A percentile compares a stretch with the other conserved stretches of the same genome.
phyloP scores from a whole-genome alignment of 2,113 vertebrate genomes.

The Chaenogobius annularis region DNA sequence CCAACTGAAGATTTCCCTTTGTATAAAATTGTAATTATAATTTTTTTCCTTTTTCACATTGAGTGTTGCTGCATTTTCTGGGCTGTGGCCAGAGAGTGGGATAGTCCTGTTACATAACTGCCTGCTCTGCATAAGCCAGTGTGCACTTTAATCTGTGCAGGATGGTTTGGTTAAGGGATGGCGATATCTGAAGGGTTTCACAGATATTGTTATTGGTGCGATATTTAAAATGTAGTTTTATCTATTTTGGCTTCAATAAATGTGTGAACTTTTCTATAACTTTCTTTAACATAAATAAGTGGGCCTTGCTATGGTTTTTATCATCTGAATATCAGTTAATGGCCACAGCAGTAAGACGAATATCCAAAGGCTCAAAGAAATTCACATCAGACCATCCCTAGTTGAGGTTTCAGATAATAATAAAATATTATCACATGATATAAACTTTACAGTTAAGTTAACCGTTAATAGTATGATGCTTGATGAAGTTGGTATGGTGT shows the following conservation, averaged over 20 bases:
- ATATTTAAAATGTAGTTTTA: no score
- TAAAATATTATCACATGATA: no score
- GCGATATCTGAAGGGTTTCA: not conserved
- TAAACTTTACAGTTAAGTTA: not conserved
- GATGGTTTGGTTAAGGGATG: constrained; percentile 11
- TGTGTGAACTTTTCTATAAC: no score
- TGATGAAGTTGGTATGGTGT: not conserved
- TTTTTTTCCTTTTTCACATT: constrained; percentile 17
- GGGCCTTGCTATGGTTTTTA: no score
- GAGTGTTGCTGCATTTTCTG: constrained; percentile 38
- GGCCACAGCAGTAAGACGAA: no score
- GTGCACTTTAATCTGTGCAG: constrained; percentile 12
- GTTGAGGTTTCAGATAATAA: no score
- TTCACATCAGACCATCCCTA: no score
- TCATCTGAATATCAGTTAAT: no score
- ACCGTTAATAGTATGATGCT: not conserved
- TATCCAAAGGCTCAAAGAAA: no score
- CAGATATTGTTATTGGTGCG: not conserved
- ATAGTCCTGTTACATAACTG: constrained; percentile 40
- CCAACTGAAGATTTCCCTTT: constrained; percentile 5
- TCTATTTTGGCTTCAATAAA: no score
- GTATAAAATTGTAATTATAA: constrained; percentile 43
- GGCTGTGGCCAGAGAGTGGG: constrained; percentile 22
- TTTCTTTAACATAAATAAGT: no score
- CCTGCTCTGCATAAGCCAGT: constrained; percentile 11